phyloP scores from a whole-genome alignment of 1,140 invertebrate genomes.

The Telenomus remus region DNA sequence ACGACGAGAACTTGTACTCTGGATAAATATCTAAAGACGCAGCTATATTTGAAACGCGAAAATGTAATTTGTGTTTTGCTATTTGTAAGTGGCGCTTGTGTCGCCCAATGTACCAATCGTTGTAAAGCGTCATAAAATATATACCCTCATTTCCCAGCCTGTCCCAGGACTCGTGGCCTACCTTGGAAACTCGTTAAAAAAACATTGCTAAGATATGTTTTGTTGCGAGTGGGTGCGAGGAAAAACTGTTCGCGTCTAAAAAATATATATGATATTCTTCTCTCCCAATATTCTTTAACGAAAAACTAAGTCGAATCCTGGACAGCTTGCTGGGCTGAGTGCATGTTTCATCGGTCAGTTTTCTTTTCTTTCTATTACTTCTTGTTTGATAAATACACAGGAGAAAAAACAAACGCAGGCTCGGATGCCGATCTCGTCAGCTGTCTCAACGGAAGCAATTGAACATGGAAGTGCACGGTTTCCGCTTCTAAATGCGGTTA shows the following conservation, averaged over 20 bases:
- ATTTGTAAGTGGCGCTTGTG: constrained; percentile 19
- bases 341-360: too few species aligned
- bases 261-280: constrained; percentile 30
- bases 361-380: too few species aligned
- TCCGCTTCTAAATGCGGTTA: constrained; percentile 27
- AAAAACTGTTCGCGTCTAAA: constrained; percentile 31
- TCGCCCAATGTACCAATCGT: constrained; percentile 33
- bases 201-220: constrained; percentile 44
- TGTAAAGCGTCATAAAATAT: constrained; percentile 58
- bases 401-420: constrained; percentile 19
- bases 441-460: constrained; percentile 20
- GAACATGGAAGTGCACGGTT: constrained; percentile 23
- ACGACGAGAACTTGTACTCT: constrained; percentile 49
- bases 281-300: constrained; percentile 33
- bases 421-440: constrained; percentile 3
- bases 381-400: background rate
- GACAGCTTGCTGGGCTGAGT: too few species aligned
- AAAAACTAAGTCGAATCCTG: background rate
- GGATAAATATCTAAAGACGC: constrained; percentile 28
- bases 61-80: constrained; percentile 15
- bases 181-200: constrained; percentile 19
- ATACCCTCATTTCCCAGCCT: constrained; percentile 1
- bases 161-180: background rate
- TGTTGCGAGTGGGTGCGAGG: constrained; percentile 8
- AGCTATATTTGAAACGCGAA: constrained; percentile 36